phyloP scores from a whole-genome alignment of 2,113 vertebrate species.

The Anser brachyrhynchus region DNA sequence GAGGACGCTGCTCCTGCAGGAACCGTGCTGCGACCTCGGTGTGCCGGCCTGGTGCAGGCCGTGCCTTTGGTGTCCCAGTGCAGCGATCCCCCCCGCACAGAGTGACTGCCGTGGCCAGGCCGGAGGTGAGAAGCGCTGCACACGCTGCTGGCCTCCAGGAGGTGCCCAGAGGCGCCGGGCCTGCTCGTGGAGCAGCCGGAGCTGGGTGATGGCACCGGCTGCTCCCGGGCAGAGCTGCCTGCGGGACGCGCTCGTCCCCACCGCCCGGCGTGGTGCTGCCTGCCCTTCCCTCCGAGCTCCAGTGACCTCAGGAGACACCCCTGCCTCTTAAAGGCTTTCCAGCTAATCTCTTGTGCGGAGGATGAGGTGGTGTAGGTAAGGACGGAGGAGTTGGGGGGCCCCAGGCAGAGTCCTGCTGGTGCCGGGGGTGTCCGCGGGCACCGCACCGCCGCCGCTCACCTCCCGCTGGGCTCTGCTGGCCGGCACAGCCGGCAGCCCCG shows the following conservation, averaged over 20 bases:
- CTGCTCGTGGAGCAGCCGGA: not conserved
- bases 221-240: not conserved
- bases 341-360: no score
- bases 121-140: fast-evolving
- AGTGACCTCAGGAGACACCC: fast-evolving
- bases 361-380: not conserved
- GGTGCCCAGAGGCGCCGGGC: fast-evolving
- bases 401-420: not conserved
- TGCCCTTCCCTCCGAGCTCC: fast-evolving
- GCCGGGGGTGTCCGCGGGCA: fast-evolving
- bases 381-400: not conserved
- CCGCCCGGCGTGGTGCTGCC: fast-evolving
- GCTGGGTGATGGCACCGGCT: fast-evolving
- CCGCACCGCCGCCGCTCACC: not conserved
- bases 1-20: not conserved
- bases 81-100: not conserved
- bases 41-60: not conserved
- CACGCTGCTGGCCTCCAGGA: not conserved
- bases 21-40: fast-evolving
- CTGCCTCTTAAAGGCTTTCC: not conserved
- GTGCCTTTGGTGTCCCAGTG: not conserved
- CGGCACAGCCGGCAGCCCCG: not conserved
- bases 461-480: not conserved
- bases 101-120: no score
- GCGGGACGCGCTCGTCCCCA: not conserved